Evolutionary conservation across 2,113 vertebrate genomes (phyloP).

Genomic region (Sinocyclocheilus rhinocerous): DNA sequence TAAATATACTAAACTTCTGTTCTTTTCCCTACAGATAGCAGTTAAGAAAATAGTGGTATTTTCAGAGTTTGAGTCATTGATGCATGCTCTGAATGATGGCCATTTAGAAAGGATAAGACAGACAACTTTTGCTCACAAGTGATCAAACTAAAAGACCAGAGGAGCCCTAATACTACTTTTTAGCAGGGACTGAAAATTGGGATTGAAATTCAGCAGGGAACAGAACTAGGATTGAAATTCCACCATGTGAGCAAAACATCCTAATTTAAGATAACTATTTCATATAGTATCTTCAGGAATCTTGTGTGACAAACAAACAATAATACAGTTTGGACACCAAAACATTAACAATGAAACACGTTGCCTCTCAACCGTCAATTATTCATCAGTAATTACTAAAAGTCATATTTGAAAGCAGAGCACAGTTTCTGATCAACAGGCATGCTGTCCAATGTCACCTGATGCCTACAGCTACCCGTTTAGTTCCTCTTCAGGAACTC

Average conservation of each 20-base stretch:
- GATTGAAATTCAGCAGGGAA: too few relatives aligned
- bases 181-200: background rate
- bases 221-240: background rate
- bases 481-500: too few relatives aligned
- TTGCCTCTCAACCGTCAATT: background rate
- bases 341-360: background rate
- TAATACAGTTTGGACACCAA: too few relatives aligned
- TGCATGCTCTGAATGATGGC: constrained; percentile 43
- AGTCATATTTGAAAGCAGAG: background rate
- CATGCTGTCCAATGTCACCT: too few relatives aligned
- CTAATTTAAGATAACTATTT: background rate
- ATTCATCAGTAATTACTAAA: background rate
- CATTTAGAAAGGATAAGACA: constrained; percentile 51
- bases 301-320: background rate
- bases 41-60: constrained; percentile 29
- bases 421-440: too few relatives aligned
- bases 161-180: background rate
- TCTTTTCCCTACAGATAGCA: constrained; percentile 2
- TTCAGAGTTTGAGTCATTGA: constrained; percentile 1
- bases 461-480: too few relatives aligned
- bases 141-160: background rate
- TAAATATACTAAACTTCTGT: constrained; percentile 36
- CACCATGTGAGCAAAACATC: background rate
- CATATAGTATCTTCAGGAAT: background rate
- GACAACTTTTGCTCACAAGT: constrained; percentile 49